These are phyloP conservation scores for Agapornis canus DNA, from an alignment of 2,797 vertebrate genomes.

Conservation along the genomic window DNA sequence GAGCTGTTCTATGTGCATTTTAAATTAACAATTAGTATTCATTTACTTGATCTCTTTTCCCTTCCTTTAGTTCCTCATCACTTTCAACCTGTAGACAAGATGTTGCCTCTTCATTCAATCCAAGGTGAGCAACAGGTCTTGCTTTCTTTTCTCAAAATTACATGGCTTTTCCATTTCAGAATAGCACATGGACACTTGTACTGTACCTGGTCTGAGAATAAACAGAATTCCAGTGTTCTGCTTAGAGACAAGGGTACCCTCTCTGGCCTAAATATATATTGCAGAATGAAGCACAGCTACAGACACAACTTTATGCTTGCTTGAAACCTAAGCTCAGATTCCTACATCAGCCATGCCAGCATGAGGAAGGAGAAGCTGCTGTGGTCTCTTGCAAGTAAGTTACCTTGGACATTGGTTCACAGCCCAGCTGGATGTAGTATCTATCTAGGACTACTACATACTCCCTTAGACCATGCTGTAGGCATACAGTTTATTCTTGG, in stretches of 20 bases:
- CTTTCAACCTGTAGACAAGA: neutral
- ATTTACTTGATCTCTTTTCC: neutral
- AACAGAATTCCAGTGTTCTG: neutral
- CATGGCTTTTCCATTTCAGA: neutral
- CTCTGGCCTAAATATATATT: neutral
- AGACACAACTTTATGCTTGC: neutral
- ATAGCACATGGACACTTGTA: neutral
- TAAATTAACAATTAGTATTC: neutral
- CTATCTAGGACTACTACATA: neutral
- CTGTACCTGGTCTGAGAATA: neutral
- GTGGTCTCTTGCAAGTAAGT: neutral
- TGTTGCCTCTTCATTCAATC: neutral
- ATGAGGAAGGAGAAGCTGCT: rapidly evolving
- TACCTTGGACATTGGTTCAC: neutral
- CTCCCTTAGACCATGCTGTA: neutral
- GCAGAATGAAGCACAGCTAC: neutral
- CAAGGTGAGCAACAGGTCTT: rapidly evolving
- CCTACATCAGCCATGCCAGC: neutral
- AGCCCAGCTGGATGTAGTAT: neutral
- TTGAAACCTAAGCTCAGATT: neutral
- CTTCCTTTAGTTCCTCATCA: neutral
- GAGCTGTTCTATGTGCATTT: neutral
- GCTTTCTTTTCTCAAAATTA: neutral
- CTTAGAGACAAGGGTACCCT: neutral
- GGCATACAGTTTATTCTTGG: neutral